A percentile compares a stretch with the other conserved stretches of the same genome.
phyloP scores from a whole-genome alignment of 1,140 invertebrate species.

The Drosophila micromelanica region DNA sequence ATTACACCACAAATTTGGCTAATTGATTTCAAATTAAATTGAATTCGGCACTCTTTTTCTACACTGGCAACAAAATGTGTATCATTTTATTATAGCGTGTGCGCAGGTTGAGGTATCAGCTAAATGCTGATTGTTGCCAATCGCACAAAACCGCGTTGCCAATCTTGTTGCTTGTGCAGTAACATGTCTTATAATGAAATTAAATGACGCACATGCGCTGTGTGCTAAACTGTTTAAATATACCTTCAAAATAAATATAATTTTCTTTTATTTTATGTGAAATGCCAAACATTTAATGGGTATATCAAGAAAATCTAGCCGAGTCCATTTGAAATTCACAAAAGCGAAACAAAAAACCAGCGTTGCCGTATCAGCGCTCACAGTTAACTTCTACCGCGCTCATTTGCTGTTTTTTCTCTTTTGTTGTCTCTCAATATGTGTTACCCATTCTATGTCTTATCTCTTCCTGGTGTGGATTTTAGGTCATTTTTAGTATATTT shows the following conservation, averaged over 20 bases:
- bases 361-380: background rate
- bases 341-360: background rate
- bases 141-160: conserved; percentile 7
- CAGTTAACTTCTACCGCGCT: background rate
- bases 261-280: too few species aligned
- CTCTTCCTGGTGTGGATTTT: background rate
- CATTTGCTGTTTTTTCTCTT: background rate
- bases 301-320: too few species aligned
- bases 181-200: background rate
- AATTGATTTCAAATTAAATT: background rate
- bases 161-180: background rate
- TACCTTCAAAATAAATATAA: background rate
- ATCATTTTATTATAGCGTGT: background rate
- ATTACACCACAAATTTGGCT: conserved; percentile 3
- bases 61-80: background rate
- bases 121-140: conserved; percentile 4
- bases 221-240: background rate
- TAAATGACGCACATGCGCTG: background rate
- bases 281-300: too few species aligned
- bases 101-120: conserved; percentile 14
- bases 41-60: background rate
- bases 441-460: background rate
- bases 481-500: conserved; percentile 25
- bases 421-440: too few species aligned
- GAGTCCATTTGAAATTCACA: background rate